Conservation (phyloP, 2,113 vertebrate species). For the Struthio camelus region DNA sequence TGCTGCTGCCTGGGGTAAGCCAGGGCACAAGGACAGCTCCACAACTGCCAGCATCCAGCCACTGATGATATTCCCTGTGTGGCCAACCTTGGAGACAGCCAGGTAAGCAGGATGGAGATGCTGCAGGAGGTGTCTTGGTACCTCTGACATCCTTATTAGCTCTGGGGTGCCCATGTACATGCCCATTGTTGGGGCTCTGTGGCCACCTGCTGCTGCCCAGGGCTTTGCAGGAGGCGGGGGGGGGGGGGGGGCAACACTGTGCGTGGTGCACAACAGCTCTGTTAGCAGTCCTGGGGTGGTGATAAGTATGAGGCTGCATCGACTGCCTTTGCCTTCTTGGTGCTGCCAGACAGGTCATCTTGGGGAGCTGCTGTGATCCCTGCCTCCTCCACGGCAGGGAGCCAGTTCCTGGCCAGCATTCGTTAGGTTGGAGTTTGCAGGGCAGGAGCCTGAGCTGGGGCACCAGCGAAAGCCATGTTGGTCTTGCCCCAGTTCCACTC, state of each 20-base stretch:
- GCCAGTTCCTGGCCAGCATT: background rate
- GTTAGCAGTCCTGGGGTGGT: background rate
- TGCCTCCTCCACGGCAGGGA: background rate
- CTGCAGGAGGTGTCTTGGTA: background rate
- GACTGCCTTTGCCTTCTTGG: background rate
- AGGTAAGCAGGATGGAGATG: background rate
- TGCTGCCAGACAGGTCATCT: background rate
- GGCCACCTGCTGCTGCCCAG: background rate
- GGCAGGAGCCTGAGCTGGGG: background rate
- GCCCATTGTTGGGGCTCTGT: background rate
- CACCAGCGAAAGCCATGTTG: too few species aligned
- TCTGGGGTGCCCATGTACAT: background rate
- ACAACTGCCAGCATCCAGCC: background rate
- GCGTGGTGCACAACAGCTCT: background rate
- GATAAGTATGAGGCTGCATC: background rate
- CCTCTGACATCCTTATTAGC: background rate
- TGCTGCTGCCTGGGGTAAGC: background rate
- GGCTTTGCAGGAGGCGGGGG: background rate
- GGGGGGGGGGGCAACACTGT: background rate
- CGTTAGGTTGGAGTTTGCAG: background rate
- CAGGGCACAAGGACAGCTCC: background rate
- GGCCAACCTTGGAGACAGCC: background rate
- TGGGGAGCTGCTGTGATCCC: background rate
- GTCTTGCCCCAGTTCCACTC: background rate
- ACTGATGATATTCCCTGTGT: too few species aligned